Conservation (phyloP, 2,113 vertebrate species). For the Eolophus roseicapilla region DNA sequence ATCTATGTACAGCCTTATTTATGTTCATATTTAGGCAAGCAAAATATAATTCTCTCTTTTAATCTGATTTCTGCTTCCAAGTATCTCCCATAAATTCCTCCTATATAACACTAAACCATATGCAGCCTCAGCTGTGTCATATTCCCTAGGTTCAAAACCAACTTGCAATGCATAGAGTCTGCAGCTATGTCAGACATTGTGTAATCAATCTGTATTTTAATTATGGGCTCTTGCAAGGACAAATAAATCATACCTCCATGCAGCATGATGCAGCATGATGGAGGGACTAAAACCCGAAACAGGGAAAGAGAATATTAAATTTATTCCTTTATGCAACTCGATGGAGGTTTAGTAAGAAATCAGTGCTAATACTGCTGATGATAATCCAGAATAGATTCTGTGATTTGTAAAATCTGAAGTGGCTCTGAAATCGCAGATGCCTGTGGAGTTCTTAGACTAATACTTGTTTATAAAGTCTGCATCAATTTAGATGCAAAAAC, state of each 20-base stretch:
- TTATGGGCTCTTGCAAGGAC: constrained; percentile 5
- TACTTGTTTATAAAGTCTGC: not conserved
- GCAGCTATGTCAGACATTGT: not conserved
- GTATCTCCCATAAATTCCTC: constrained; percentile 12
- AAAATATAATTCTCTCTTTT: constrained; percentile 17
- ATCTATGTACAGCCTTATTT: constrained; percentile 12
- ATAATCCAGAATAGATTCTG: not conserved
- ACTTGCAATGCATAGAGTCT: not conserved
- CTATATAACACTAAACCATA: constrained; percentile 15
- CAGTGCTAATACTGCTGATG: not conserved
- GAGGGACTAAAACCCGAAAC: not conserved
- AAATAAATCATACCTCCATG: constrained; percentile 1
- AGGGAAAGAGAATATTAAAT: not conserved
- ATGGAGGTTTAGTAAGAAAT: constrained; percentile 1
- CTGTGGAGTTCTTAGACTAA: not conserved
- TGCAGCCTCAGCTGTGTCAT: constrained; percentile 25
- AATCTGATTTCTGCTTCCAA: constrained; percentile 43
- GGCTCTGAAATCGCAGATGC: not conserved
- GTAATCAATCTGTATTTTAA: constrained; percentile 35
- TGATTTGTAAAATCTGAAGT: constrained; percentile 9
- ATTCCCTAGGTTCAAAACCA: not conserved
- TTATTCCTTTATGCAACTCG: not conserved
- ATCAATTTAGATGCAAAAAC: constrained; percentile 2
- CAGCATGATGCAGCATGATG: not conserved
- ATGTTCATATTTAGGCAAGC: not conserved